A percentile compares a stretch with the other conserved stretches of the same genome.
Evolutionary conservation across 2,797 vertebrate genomes (phyloP).

Genomic region (Microctenopoma steveboyesi): DNA sequence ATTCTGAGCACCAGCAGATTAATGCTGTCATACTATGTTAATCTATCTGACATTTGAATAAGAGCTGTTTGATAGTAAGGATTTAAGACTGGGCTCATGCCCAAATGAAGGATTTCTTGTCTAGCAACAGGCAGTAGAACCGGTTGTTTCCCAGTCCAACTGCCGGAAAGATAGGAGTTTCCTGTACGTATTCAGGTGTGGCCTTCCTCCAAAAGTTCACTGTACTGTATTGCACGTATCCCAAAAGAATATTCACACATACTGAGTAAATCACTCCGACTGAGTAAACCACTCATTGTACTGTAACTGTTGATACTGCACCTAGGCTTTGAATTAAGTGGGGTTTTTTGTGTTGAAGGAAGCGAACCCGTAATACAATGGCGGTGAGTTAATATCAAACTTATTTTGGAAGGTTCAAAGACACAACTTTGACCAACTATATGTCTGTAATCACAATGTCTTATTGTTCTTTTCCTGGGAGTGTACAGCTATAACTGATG

Average conservation of each 20-base stretch:
- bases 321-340: slow-evolving; percentile 25
- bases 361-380: slow-evolving; percentile 1
- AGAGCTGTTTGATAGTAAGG: neutral
- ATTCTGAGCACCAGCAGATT: neutral
- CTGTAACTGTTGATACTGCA: slow-evolving; percentile 56
- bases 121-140: slow-evolving; percentile 63
- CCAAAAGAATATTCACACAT: slow-evolving; percentile 41
- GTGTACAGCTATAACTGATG: slow-evolving; percentile 57
- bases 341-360: neutral
- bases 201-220: slow-evolving; percentile 68
- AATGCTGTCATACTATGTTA: slow-evolving; percentile 2
- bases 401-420: slow-evolving; percentile 47
- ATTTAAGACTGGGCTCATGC: slow-evolving; percentile 12
- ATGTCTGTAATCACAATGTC: slow-evolving; percentile 41
- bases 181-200: slow-evolving; percentile 82
- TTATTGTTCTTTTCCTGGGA: slow-evolving; percentile 60
- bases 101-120: slow-evolving; percentile 49
- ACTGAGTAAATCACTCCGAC: slow-evolving; percentile 35
- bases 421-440: slow-evolving; percentile 25
- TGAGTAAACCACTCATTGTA: slow-evolving; percentile 29
- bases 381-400: slow-evolving; percentile 57
- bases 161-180: slow-evolving; percentile 77
- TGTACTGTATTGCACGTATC: slow-evolving; percentile 40
- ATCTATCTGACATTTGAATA: neutral
- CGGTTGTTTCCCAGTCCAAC: slow-evolving; percentile 71